phyloP scores from a whole-genome alignment of 2,797 vertebrate species.

The Coregonus ussuriensis region DNA sequence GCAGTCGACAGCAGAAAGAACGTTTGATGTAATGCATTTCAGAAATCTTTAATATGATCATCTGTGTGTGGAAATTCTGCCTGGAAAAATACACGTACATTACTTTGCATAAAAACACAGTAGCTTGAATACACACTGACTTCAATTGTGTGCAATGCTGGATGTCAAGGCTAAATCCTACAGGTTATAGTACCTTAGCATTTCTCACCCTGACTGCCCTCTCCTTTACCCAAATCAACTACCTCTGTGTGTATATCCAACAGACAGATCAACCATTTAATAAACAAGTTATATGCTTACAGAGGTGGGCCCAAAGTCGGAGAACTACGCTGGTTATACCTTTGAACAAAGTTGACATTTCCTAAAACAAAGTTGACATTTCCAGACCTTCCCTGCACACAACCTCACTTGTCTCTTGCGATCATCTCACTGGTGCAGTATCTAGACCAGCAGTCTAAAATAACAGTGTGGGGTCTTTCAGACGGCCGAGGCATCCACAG shows the following conservation, averaged over 20 bases:
- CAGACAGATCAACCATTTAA: too few species aligned
- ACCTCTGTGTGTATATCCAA: too few species aligned
- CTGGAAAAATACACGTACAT: not conserved
- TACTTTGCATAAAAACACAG: not conserved
- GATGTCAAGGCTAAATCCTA: too few species aligned
- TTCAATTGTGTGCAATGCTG: too few species aligned
- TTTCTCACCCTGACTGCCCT: too few species aligned
- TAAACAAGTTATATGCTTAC: too few species aligned
- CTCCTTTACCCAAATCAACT: too few species aligned
- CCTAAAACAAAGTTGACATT: not conserved
- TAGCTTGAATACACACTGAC: too few species aligned
- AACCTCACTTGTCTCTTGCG: not conserved
- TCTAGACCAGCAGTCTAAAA: not conserved
- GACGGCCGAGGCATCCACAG: not conserved
- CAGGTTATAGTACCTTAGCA: too few species aligned
- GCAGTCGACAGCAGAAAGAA: slow-evolving; percentile 25
- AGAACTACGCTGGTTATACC: not conserved
- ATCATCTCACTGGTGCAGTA: not conserved
- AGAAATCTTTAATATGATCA: slow-evolving; percentile 39
- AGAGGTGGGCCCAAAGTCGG: not conserved
- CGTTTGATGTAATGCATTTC: slow-evolving; percentile 23
- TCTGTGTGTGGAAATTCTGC: not conserved
- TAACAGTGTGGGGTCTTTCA: not conserved
- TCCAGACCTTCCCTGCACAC: not conserved
- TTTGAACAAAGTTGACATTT: not conserved